Base-by-base conservation (phyloP, 2,888 invertebrate species). In the Drosophila nigritarsus region DNA sequence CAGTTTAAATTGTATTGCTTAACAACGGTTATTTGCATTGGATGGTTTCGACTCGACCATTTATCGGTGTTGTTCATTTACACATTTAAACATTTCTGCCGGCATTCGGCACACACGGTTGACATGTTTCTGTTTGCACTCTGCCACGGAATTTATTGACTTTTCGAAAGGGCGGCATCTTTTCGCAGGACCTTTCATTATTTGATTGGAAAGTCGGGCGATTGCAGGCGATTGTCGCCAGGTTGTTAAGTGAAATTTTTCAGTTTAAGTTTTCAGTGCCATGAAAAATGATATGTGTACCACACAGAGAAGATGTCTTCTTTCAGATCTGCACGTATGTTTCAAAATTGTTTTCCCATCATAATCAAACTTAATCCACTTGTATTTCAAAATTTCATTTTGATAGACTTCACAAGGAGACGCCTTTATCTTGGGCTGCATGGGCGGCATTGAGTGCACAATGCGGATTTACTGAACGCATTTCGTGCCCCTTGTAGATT, bases 1-100 rank as follows among this genome's bases (percentile, higher is more conserved):
- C n/a, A n/a, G n/a, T 60, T 32, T 49, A 18, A 20, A 61, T 56
- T 63, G 65, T 53, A 53, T 60, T 74, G 60, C 36, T 69, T 63
- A 65, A 70, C 51, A 75, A 49, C 48, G 61, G 61, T 24, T 71
- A 80, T 78, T 78, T 78, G 64, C 75, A 42, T 58, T 76, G 77
- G 48, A 15, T 49, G 53, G 58, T 53, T 54, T 7, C 50, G 36
- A 6, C 38, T 34, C 58, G 56, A 38, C 40, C 65, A 45, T 54
- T 65, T 40, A 54, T n/a, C 53, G 36, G 32, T 29, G n/a, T 32
- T 73, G 68, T 48, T 53, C 56, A 53, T 67, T 62, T 56, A 42
- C 51, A 9, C 51, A 71, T 64, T 66, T 62, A n/a, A 48, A 32
- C 75, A 79, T 51, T 45, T 40, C 75, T 49, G 15, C 40, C 45